These are phyloP conservation scores for Carduelis carduelis DNA, from an alignment of 2,797 vertebrate genomes.

Conservation along the genomic window DNA sequence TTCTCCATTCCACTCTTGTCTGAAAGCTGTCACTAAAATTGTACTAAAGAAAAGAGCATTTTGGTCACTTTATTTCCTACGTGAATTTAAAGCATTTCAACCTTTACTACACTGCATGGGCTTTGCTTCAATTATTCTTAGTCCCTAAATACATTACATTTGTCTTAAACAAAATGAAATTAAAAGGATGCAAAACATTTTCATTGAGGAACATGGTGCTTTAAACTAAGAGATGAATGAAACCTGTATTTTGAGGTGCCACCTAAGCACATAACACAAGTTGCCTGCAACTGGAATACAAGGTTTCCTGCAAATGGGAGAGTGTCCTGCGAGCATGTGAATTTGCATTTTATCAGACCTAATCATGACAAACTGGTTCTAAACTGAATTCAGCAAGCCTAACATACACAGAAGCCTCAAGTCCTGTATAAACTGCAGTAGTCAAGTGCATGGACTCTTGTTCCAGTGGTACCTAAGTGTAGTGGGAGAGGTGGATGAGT, in stretches of 20 bases:
- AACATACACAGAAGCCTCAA: not conserved
- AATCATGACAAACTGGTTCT: not conserved
- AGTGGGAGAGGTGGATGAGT: not conserved
- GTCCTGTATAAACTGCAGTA: not conserved
- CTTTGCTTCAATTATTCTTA: not conserved
- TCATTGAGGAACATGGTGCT: not conserved
- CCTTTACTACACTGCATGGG: not conserved
- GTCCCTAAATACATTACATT: not conserved
- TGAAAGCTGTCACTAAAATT: not conserved
- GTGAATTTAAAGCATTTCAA: not conserved
- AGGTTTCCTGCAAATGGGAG: not conserved
- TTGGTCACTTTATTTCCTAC: not conserved
- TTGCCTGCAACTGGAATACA: not conserved
- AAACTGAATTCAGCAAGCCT: not conserved
- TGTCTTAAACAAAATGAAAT: not conserved
- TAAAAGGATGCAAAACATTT: not conserved
- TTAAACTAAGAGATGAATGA: not conserved
- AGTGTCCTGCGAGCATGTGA: accelerated
- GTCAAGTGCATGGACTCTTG: not conserved
- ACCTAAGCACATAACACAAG: not conserved
- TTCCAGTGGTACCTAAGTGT: not conserved
- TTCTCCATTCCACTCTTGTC: not conserved
- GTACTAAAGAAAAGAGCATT: not conserved
- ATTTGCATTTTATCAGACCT: not conserved
- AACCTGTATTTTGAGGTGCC: not conserved